phyloP scores from a whole-genome alignment of 2,113 vertebrate genomes.

The Paraplagusia blochii region DNA sequence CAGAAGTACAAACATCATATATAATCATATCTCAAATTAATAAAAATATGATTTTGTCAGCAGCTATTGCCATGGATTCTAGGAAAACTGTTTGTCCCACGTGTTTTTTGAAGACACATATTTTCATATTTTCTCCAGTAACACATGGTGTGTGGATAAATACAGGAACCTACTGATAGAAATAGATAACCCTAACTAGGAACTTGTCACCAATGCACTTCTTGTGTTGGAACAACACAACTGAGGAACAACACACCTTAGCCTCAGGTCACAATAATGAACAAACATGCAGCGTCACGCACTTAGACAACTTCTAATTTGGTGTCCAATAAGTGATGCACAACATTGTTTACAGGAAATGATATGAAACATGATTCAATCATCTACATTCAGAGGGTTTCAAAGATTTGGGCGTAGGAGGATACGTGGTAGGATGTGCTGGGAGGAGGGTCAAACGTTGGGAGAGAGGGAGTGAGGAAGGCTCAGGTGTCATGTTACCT shows the following conservation, averaged over 20 bases:
- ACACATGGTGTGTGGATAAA: too few species aligned
- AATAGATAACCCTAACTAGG: not conserved
- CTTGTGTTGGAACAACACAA: slow-evolving; percentile 27
- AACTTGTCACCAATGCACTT: slow-evolving; percentile 18
- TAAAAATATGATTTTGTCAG: too few species aligned
- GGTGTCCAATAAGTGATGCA: slow-evolving; percentile 2
- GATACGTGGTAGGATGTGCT: not conserved
- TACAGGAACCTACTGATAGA: too few species aligned
- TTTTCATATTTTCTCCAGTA: too few species aligned
- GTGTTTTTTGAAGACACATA: too few species aligned
- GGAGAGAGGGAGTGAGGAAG: slow-evolving; percentile 30
- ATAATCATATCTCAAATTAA: too few species aligned
- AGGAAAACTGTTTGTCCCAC: too few species aligned
- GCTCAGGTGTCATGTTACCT: slow-evolving; percentile 56
- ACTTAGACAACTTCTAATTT: not conserved
- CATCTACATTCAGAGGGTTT: not conserved
- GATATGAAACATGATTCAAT: too few species aligned
- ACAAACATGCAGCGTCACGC: not conserved
- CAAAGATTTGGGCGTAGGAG: slow-evolving; percentile 18
- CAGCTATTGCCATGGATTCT: too few species aligned
- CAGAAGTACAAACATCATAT: too few species aligned
- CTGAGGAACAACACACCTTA: slow-evolving; percentile 20
- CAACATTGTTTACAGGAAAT: not conserved
- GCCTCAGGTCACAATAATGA: not conserved
- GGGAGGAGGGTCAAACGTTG: slow-evolving; percentile 38